phyloP scores from a whole-genome alignment of 2,888 invertebrate species.

The Drosophila quinaria region DNA sequence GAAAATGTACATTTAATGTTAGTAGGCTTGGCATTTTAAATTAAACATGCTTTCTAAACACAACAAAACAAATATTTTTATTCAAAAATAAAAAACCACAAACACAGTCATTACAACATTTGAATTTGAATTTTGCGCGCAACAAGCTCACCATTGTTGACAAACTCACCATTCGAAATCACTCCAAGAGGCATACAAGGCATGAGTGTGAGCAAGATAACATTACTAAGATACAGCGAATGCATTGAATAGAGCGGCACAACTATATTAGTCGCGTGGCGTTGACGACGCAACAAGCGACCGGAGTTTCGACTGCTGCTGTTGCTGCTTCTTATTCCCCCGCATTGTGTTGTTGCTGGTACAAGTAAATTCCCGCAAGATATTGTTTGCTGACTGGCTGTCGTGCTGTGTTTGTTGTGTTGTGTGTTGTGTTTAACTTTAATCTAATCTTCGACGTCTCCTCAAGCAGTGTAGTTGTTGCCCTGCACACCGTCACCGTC shows the following conservation, averaged over 20 bases:
- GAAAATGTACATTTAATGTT: slow-evolving; percentile 30
- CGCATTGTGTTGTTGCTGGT: slow-evolving; percentile 40
- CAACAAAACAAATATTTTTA: neutral
- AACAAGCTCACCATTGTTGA: slow-evolving; percentile 23
- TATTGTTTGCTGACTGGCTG: slow-evolving; percentile 44
- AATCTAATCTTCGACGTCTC: slow-evolving; percentile 48
- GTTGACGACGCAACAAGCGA: slow-evolving; percentile 57
- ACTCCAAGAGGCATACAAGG: neutral
- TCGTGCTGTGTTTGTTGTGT: slow-evolving; percentile 24
- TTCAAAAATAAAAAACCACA: neutral
- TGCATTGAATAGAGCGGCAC: slow-evolving; percentile 27
- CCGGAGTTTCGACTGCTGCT: slow-evolving; percentile 10
- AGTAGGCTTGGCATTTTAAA: slow-evolving; percentile 33
- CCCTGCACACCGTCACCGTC: slow-evolving; percentile 3
- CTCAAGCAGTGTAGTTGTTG: slow-evolving; percentile 44
- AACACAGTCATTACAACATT: neutral
- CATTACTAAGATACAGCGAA: neutral
- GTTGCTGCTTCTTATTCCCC: slow-evolving; percentile 28
- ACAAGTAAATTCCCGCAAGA: slow-evolving; percentile 16
- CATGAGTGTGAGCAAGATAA: slow-evolving; percentile 21
- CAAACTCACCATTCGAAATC: slow-evolving; percentile 31
- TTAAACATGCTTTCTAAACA: slow-evolving; percentile 34
- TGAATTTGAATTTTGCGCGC: slow-evolving; percentile 23
- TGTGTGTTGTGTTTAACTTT: slow-evolving; percentile 44
- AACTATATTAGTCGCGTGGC: slow-evolving; percentile 9